Evolutionary conservation across 2,113 vertebrate genomes (phyloP).

Genomic region (Festucalex cinctus): DNA sequence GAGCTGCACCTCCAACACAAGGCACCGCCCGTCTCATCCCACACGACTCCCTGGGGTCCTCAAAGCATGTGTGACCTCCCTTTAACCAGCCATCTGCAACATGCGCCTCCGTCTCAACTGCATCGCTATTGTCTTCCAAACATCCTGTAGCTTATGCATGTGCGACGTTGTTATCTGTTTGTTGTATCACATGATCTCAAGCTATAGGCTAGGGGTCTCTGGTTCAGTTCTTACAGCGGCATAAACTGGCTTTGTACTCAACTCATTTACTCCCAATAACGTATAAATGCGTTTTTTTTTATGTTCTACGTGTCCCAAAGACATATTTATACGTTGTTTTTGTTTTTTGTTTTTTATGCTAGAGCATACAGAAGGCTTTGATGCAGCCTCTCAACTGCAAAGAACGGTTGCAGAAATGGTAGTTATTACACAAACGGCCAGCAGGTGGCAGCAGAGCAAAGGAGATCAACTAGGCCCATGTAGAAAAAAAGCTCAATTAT

Average conservation of each 20-base stretch:
- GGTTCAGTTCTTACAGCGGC: neutral
- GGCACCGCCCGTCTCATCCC: constrained; percentile 70
- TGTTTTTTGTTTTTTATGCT: too few species aligned
- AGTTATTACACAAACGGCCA: too few species aligned
- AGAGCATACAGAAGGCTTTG: too few species aligned
- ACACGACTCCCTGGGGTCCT: constrained; percentile 65
- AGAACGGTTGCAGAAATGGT: too few species aligned
- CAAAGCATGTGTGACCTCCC: constrained; percentile 65
- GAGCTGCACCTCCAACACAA: constrained; percentile 78
- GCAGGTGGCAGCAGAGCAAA: too few species aligned
- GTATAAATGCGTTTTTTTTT: too few species aligned
- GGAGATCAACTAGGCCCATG: too few species aligned
- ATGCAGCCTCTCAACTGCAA: too few species aligned
- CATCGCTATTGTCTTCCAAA: constrained; percentile 36
- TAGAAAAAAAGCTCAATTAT: too few species aligned
- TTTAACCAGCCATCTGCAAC: constrained; percentile 37
- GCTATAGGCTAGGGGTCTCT: neutral
- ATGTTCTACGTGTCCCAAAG: too few species aligned
- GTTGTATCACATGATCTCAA: neutral
- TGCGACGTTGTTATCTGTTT: neutral
- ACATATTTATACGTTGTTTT: too few species aligned
- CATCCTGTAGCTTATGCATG: neutral
- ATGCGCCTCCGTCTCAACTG: constrained; percentile 42
- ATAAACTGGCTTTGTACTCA: neutral
- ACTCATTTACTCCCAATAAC: too few species aligned